Percentiles rank a stretch among this genome's conserved stretches.
Evolutionary conservation across 1,140 invertebrate genomes (phyloP).

Genomic region (Mylabris phalerata): DNA sequence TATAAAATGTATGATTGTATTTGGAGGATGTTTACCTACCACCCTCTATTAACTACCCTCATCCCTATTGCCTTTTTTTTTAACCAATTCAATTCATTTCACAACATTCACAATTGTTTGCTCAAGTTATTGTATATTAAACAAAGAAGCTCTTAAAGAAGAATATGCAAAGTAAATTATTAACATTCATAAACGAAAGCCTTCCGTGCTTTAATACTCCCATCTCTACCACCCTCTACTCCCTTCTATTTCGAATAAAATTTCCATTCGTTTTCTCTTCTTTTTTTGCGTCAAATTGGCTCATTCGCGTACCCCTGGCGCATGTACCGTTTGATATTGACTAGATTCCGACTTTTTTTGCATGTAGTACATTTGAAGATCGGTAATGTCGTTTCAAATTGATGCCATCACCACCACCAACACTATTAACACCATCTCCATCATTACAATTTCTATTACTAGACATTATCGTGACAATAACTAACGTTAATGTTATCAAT

Average conservation of each 20-base stretch:
- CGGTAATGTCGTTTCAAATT: neutral
- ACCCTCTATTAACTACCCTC: no score
- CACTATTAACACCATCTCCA: neutral
- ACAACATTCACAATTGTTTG: slow-evolving; percentile 29
- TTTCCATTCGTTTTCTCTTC: slow-evolving; percentile 39
- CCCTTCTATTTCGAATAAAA: slow-evolving; percentile 40
- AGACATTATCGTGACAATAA: no score
- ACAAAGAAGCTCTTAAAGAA: slow-evolving; percentile 25
- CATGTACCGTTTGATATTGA: slow-evolving; percentile 37
- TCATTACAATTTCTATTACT: neutral
- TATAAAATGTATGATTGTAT: slow-evolving; percentile 17
- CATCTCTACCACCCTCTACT: neutral
- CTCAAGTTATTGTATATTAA: slow-evolving; percentile 32
- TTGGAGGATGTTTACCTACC: no score
- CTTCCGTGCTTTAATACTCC: slow-evolving; percentile 38
- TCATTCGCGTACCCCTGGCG: slow-evolving; percentile 30
- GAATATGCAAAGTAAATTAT: slow-evolving; percentile 42
- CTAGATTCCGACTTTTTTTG: slow-evolving; percentile 30
- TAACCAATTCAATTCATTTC: slow-evolving; percentile 15
- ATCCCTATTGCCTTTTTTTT: neutral
- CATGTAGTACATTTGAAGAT: slow-evolving; percentile 14
- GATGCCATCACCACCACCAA: slow-evolving; percentile 9
- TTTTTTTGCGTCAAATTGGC: slow-evolving; percentile 29
- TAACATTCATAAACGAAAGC: slow-evolving; percentile 42
- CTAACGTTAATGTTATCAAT: no score